Evolutionary conservation across 2,797 vertebrate species (phyloP).

Genomic region (Brotula barbata): DNA sequence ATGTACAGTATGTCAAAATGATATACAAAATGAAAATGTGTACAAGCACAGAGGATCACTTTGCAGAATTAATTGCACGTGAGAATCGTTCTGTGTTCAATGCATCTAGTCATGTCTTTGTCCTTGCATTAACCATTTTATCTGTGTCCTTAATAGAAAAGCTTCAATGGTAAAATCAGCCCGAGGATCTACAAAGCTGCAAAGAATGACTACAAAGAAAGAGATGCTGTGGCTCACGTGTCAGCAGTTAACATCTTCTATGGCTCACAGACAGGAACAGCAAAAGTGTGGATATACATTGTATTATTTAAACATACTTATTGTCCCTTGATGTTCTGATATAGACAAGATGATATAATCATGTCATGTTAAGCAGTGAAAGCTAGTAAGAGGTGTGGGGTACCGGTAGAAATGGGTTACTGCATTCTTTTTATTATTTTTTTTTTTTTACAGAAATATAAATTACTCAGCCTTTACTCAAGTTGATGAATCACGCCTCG

Average conservation of each 20-base stretch:
- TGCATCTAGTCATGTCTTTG: background rate
- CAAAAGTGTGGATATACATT: constrained; percentile 79
- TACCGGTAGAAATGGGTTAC: no score
- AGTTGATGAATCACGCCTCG: no score
- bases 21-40: no score
- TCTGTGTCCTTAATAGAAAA: constrained; percentile 52
- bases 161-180: constrained; percentile 4
- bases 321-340: background rate
- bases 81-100: no score
- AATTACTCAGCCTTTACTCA: no score
- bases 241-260: constrained; percentile 88
- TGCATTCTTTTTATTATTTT: no score
- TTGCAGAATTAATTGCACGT: no score
- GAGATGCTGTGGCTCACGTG: constrained; percentile 68
- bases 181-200: constrained; percentile 24
- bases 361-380: no score
- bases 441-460: no score
- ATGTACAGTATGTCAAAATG: no score
- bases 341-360: background rate
- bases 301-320: background rate
- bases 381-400: no score
- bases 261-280: constrained; percentile 93
- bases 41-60: no score
- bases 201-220: constrained; percentile 36
- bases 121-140: background rate